A percentile compares a stretch with the other conserved stretches of the same genome.
phyloP scores from a whole-genome alignment of 1,140 invertebrate species.

The Drosophila orosa region DNA sequence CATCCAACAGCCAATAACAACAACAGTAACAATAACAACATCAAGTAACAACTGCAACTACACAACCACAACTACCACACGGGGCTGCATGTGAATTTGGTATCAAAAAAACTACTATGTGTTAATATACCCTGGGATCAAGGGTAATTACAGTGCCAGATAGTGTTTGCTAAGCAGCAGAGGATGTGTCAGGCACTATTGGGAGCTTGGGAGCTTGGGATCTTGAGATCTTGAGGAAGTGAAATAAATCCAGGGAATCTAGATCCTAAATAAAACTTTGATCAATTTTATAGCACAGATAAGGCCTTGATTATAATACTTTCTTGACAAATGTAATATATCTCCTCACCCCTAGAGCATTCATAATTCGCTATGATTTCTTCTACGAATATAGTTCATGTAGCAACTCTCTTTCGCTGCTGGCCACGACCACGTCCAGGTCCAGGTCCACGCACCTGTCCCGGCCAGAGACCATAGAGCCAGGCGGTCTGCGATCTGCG shows the following conservation, averaged over 20 bases:
- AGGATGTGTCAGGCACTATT: background rate
- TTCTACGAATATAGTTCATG: background rate
- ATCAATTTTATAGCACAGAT: too few relatives aligned
- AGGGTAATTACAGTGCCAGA: conserved; percentile 12
- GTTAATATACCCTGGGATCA: conserved; percentile 44
- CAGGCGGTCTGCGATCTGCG: conserved; percentile 68
- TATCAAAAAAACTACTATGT: conserved; percentile 41
- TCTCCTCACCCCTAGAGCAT: conserved; percentile 10
- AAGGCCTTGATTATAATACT: too few relatives aligned
- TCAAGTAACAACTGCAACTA: conserved; percentile 39
- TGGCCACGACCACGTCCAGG: conserved; percentile 54
- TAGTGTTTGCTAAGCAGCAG: conserved; percentile 13
- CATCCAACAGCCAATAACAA: conserved; percentile 18
- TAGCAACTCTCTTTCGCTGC: conserved; percentile 29
- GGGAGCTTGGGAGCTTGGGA: too few relatives aligned
- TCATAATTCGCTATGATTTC: background rate
- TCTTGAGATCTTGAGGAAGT: background rate
- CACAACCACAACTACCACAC: conserved; percentile 16
- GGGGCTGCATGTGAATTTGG: conserved; percentile 57
- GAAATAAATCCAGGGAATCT: too few relatives aligned
- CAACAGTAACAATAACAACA: conserved; percentile 28
- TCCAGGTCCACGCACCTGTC: conserved; percentile 43
- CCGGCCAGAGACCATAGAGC: conserved; percentile 65
- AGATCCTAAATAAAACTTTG: too few relatives aligned
- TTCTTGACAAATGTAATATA: background rate